Base-by-base conservation (phyloP, 1,140 invertebrate genomes). In the Rhyacophila brunnea region DNA sequence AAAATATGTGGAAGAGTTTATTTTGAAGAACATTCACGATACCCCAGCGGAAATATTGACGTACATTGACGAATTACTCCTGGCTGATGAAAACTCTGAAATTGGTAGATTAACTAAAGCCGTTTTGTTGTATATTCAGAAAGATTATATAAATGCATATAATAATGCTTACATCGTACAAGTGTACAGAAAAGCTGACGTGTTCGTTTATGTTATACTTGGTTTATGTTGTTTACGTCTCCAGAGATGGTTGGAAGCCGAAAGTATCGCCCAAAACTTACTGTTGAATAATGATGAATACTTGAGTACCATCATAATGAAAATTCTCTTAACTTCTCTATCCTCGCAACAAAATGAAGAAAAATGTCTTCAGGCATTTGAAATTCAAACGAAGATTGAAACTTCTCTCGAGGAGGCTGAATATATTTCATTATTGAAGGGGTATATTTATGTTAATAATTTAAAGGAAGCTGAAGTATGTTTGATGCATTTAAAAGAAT, bases 171-270 rank as follows among this genome's bases (percentile, higher is more conserved):
- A 74, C 11, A 72, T 72, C 35, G 56, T 76, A 43, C 56, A 75
- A 23, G 73, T 75, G 57, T 75, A 73, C 53, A 67, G 72, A 35
- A 67, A 74, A 60, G 64, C 70, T 52, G 71, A 75, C 62, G 47
- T 62, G 15, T 70, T 67, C 46, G 70, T 76, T 65, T 68, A 67
- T 5, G 70, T 68, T 52, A 74, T 76, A 54, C 70, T 76, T 23
- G 73, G 74, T 32, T 77, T 80, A 68, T 80, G 83, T 64, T 79
- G 80, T 67, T 67, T 78, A 2, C 79, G 71, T 67, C 68, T 87
- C 5, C 76, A 82, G 60, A 83, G 83, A 66, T 85, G 81, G 77
- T 67, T 79, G 20, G 77, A 85, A 42, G 75, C 80, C 20, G 80
- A 84, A 66, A 79, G 76, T 63, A 72, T 81, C 53, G 74, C 77